Evolutionary conservation across 2,113 vertebrate genomes (phyloP), one percentile per base, ranked within the genome.

Genomic region (Prinia subflava): DNA sequence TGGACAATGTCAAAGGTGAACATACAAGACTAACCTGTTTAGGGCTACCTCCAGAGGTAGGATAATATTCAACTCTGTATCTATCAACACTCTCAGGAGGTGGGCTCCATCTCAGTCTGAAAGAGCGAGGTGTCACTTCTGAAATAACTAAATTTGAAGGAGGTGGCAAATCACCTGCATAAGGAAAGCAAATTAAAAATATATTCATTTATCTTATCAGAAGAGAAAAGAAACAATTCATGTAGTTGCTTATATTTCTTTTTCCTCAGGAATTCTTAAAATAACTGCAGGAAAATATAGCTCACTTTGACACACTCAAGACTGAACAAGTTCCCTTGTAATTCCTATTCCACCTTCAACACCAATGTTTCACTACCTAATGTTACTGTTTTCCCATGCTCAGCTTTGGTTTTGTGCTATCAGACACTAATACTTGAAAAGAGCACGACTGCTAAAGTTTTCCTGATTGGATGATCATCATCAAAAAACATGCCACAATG

Each of bases 101-200:
- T 25, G 98, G 97, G 18, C 90, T 98, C 99, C 99, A 99, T 56
- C 98, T 98, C 77, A 98, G 98, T 64, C 98, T 97, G 97, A 99
- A 99, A 56, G 99, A 99, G 85, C 94, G 97, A 68, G 98, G 98
- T 19, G 99, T 99, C 63, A 98, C 98, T 92, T 99, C 99, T 0
- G 99, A 99, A 75, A 98, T 99, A 94, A 98, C 97, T 92, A 99
- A 97, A 96, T 99, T 97, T 50, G 98, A 98, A 64, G 99, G 98
- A 13, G 98, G 94, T 83, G 98, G 97, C 70, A 98, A 95, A 91
- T 98, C 97, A 87, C 97, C 98, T 98, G 71, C 46, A 91, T 53
- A 55, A 60, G 41, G 7, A 25, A 96, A 92, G 85, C 10, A 94
- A 92, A 94, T 60, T 46, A 23, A 23, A 63, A 73, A 63, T 15